These are phyloP conservation scores for Psylliodes chrysocephalus DNA, from an alignment of 2,888 invertebrate genomes.

Conservation along the genomic window DNA sequence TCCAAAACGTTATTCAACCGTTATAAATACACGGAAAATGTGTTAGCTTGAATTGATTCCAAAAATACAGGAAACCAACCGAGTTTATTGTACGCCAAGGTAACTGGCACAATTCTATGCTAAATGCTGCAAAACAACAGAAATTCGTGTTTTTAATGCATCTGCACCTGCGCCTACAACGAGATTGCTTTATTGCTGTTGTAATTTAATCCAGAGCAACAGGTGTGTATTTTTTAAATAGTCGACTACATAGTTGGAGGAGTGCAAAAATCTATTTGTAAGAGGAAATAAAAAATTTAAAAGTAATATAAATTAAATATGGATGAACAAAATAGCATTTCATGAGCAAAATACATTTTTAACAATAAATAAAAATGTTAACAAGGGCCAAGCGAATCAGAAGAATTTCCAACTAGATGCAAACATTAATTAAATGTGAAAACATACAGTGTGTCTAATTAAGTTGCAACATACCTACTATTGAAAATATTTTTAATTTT, in stretches of 20 bases:
- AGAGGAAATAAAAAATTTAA: too few relatives aligned
- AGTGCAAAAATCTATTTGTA: neutral
- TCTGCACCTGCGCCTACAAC: neutral
- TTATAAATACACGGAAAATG: slow-evolving; percentile 18
- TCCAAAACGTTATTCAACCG: slow-evolving; percentile 11
- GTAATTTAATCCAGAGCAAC: neutral
- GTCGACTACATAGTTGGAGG: neutral
- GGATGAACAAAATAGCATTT: too few relatives aligned
- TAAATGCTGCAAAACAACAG: neutral
- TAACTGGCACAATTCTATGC: neutral
- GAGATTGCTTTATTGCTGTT: neutral
- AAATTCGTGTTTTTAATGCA: neutral
- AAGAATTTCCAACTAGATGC: too few relatives aligned
- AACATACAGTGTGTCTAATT: too few relatives aligned
- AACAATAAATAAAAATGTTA: too few relatives aligned
- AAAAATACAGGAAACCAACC: slow-evolving; percentile 11
- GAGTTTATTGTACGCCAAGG: neutral
- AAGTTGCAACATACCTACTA: too few relatives aligned
- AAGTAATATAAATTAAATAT: too few relatives aligned
- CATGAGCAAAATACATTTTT: too few relatives aligned
- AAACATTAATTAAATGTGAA: too few relatives aligned
- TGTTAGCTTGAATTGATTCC: slow-evolving; percentile 12
- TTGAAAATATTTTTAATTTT: too few relatives aligned
- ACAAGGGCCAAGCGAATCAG: too few relatives aligned
- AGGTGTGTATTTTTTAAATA: neutral